A percentile compares a stretch with the other conserved stretches of the same genome.
Evolutionary conservation across 2,113 vertebrate genomes (phyloP).

Genomic region (Piliocolobus tephrosceles): DNA sequence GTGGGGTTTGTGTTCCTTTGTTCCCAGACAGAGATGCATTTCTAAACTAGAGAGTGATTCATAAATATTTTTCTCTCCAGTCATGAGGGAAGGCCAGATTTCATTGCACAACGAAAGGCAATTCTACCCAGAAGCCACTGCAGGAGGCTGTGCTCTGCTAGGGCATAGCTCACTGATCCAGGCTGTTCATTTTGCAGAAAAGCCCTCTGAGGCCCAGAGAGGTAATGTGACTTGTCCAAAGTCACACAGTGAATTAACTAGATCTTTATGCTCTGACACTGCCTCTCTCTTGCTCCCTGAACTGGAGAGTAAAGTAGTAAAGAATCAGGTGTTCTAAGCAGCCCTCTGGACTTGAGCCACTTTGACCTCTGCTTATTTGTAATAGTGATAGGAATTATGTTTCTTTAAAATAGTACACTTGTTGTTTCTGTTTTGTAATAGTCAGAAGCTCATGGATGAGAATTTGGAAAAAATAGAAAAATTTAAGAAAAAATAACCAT

Average conservation of each 20-base stretch:
- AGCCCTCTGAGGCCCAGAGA: neutral
- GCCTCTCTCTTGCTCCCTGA: neutral
- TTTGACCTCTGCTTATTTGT: neutral
- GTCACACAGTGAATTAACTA: neutral
- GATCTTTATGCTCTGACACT: neutral
- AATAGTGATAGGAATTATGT: neutral
- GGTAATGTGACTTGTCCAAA: neutral
- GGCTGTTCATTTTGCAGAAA: neutral
- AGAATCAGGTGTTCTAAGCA: neutral
- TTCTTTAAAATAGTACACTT: neutral
- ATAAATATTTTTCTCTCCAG: constrained; percentile 64
- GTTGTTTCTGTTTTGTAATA: constrained; percentile 19
- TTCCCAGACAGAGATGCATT: constrained; percentile 58
- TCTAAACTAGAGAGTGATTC: constrained; percentile 64
- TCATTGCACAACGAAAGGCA: neutral
- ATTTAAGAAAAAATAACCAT: neutral
- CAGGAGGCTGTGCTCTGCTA: neutral
- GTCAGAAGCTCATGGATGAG: neutral
- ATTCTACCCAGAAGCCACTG: constrained; percentile 8
- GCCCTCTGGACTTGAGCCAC: neutral
- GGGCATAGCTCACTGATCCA: neutral
- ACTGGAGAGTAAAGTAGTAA: neutral
- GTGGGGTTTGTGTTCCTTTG: constrained; percentile 46
- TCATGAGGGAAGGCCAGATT: neutral
- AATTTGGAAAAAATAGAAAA: neutral